These are phyloP conservation scores for Cossypha heuglini DNA, from an alignment of 2,797 vertebrate species.

Conservation along the genomic window DNA sequence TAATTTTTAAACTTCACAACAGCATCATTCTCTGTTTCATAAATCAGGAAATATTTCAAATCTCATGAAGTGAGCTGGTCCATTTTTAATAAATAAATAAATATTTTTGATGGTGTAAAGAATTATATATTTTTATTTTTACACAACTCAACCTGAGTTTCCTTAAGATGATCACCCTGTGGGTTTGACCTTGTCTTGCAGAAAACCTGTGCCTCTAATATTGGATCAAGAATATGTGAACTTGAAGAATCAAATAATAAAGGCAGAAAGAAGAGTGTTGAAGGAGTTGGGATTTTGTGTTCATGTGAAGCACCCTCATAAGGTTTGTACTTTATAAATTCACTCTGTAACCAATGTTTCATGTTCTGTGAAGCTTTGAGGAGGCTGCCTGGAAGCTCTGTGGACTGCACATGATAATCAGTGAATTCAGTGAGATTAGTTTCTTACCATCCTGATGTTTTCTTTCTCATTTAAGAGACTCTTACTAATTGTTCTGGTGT, in stretches of 20 bases:
- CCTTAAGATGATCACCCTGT: not conserved
- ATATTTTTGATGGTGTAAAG: not conserved
- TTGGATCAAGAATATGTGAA: slow-evolving; percentile 84
- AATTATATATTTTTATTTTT: not conserved
- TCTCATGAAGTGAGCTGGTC: accelerated
- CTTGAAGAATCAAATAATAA: slow-evolving; percentile 86
- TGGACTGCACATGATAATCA: not conserved
- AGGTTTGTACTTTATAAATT: slow-evolving; percentile 70
- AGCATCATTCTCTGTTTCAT: not conserved
- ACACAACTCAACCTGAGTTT: accelerated
- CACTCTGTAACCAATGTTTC: accelerated
- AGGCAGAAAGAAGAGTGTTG: slow-evolving; percentile 82
- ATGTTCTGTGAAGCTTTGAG: not conserved
- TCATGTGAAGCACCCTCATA: slow-evolving; percentile 87
- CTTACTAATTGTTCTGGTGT: slow-evolving; percentile 7
- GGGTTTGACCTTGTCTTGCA: slow-evolving; percentile 7
- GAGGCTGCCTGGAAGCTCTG: not conserved
- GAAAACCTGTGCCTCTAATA: slow-evolving; percentile 79
- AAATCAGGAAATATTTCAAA: accelerated
- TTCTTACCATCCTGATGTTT: not conserved
- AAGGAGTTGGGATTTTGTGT: slow-evolving; percentile 89
- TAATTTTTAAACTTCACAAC: accelerated
- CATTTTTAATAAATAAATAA: not conserved
- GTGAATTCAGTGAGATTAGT: not conserved
- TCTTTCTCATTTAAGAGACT: slow-evolving; percentile 50